Conservation (phyloP, 2,113 vertebrate species). For the Corythoichthys intestinalis region DNA sequence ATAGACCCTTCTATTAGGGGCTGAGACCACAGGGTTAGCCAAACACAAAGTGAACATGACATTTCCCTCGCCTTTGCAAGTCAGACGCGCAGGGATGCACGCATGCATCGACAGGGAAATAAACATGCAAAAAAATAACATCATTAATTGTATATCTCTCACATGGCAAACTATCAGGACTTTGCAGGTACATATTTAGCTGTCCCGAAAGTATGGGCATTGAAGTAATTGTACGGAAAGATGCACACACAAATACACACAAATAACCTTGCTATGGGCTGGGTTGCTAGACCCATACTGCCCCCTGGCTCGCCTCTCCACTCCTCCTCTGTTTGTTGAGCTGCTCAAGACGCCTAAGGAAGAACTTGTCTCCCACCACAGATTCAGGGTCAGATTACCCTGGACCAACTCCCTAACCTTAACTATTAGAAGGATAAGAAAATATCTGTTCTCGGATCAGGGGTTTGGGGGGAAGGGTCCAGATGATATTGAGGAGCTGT, state of each 20-base stretch:
- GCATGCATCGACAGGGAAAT: neutral
- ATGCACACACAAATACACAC: slow-evolving; percentile 6
- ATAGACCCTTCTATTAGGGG: slow-evolving; percentile 73
- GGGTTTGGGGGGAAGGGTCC: slow-evolving; percentile 44
- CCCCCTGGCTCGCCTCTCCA: slow-evolving; percentile 74
- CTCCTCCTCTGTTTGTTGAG: slow-evolving; percentile 53
- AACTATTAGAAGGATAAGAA: slow-evolving; percentile 70
- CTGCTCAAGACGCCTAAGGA: slow-evolving; percentile 68
- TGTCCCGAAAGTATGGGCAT: neutral
- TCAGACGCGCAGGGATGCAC: slow-evolving; percentile 3
- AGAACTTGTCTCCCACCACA: slow-evolving; percentile 62
- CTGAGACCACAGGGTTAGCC: slow-evolving; percentile 75
- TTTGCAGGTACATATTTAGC: neutral
- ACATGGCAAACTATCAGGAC: slow-evolving; percentile 7
- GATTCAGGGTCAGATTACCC: slow-evolving; percentile 71
- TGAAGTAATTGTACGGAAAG: slow-evolving; percentile 4
- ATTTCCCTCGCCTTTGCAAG: slow-evolving; percentile 60
- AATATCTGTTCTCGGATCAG: slow-evolving; percentile 71
- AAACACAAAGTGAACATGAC: slow-evolving; percentile 80
- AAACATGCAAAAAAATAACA: neutral
- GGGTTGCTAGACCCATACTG: slow-evolving; percentile 67
- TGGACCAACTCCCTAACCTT: slow-evolving; percentile 65
- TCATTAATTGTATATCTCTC: slow-evolving; percentile 1
- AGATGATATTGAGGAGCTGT: slow-evolving; percentile 85
- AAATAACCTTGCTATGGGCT: slow-evolving; percentile 54